These are phyloP conservation scores for Lucilia cuprina DNA, from an alignment of 1,140 invertebrate genomes.

Conservation along the genomic window DNA sequence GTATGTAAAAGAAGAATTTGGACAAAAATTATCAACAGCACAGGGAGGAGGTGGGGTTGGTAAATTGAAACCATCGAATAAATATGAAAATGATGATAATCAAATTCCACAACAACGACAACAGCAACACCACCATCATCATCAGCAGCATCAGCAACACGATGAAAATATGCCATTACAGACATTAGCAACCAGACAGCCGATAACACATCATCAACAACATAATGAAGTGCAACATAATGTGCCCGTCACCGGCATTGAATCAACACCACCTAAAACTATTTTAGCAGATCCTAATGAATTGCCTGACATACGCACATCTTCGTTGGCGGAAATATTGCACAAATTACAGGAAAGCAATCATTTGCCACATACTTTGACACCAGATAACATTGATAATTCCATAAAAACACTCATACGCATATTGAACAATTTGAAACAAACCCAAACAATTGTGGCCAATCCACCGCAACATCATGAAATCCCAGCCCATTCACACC, in stretches of 20 bases:
- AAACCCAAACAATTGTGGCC: conserved; percentile 61
- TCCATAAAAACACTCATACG: conserved; percentile 78
- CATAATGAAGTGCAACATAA: neutral
- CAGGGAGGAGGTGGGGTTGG: conserved; percentile 40
- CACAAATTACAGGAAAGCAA: conserved; percentile 75
- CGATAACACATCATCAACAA: neutral
- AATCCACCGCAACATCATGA: conserved; percentile 60
- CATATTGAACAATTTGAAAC: conserved; percentile 73
- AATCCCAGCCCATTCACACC: neutral
- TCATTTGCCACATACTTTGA: conserved; percentile 75
- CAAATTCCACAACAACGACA: conserved; percentile 23
- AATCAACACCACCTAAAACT: conserved; percentile 34
- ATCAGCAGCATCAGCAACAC: conserved; percentile 12
- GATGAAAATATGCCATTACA: neutral
- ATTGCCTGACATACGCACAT: conserved; percentile 56
- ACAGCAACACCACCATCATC: conserved; percentile 1
- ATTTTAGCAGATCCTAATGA: conserved; percentile 47
- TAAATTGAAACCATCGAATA: conserved; percentile 51
- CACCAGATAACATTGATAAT: conserved; percentile 76
- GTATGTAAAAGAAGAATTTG: conserved; percentile 28
- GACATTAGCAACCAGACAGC: neutral
- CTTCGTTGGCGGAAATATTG: conserved; percentile 65
- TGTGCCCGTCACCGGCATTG: neutral
- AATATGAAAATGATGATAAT: conserved; percentile 43
- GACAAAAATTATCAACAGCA: conserved; percentile 35